These are phyloP conservation scores for Eretmochelys imbricata DNA, from an alignment of 2,113 vertebrate genomes.

Conservation along the genomic window DNA sequence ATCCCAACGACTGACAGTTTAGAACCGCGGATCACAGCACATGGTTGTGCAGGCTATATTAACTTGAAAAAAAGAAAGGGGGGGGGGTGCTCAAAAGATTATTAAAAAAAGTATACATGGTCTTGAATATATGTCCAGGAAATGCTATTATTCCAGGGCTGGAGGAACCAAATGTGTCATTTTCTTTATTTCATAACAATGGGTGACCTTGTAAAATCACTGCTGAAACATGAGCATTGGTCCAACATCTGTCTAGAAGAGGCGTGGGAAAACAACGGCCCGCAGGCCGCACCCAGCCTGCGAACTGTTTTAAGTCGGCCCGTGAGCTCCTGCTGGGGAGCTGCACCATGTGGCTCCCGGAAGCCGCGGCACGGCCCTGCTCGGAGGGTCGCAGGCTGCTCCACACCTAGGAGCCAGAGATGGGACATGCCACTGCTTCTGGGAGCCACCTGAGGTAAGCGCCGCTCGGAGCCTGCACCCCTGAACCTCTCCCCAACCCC, in stretches of 20 bases:
- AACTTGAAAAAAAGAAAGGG: neutral
- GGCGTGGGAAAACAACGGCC: too few species aligned
- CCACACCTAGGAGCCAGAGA: too few species aligned
- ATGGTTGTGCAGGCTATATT: accelerated
- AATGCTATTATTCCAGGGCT: neutral
- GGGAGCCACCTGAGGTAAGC: too few species aligned
- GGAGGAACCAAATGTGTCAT: neutral
- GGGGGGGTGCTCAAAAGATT: neutral
- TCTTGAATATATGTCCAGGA: neutral
- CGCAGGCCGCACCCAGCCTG: too few species aligned
- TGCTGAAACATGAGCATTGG: neutral
- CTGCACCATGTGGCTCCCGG: too few species aligned
- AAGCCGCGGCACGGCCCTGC: too few species aligned
- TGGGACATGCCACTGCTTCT: too few species aligned
- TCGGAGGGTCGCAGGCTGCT: too few species aligned
- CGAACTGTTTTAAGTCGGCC: too few species aligned
- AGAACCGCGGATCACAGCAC: neutral
- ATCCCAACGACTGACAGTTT: neutral
- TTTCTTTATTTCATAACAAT: accelerated
- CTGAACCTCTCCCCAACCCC: too few species aligned
- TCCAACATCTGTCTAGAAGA: neutral
- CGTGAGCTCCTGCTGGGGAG: too few species aligned
- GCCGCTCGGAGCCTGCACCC: too few species aligned
- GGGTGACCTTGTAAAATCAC: neutral
- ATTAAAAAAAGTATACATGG: accelerated